phyloP scores from a whole-genome alignment of 2,888 invertebrate species.

The Electrophaes corylata region DNA sequence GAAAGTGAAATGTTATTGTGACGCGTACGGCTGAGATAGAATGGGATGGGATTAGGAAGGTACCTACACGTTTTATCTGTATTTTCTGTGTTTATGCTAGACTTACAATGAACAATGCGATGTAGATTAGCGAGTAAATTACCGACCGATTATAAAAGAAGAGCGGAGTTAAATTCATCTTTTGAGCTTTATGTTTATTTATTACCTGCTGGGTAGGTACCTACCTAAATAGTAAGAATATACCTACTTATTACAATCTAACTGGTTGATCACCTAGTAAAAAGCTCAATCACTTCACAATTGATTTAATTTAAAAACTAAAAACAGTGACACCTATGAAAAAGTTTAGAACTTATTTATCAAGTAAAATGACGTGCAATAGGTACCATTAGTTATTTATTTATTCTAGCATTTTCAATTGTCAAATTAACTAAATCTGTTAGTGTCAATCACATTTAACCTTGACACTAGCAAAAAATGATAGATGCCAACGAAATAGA shows the following conservation, averaged over 20 bases:
- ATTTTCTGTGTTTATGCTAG: background rate
- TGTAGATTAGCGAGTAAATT: background rate
- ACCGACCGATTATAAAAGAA: no score
- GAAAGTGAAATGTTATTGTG: conserved; percentile 34
- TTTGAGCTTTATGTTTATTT: no score
- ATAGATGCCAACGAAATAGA: background rate
- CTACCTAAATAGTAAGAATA: no score
- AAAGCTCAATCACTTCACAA: no score
- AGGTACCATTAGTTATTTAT: no score
- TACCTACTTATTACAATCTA: no score
- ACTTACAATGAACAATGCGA: background rate
- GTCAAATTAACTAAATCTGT: background rate
- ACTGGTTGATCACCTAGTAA: no score
- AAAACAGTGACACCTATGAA: conserved; percentile 9
- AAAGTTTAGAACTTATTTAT: no score
- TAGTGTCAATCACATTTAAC: background rate
- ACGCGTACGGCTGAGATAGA: conserved; percentile 19
- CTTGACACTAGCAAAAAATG: no score
- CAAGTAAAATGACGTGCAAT: no score
- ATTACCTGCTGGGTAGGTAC: no score
- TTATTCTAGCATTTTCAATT: background rate
- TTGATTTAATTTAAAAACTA: background rate
- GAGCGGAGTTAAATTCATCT: no score
- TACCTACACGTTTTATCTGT: conserved; percentile 1
- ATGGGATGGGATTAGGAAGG: conserved; percentile 4